Evolutionary conservation across 2,888 invertebrate genomes (phyloP), one percentile per base, ranked within the genome.

Genomic region (Girardia tigrina): DNA sequence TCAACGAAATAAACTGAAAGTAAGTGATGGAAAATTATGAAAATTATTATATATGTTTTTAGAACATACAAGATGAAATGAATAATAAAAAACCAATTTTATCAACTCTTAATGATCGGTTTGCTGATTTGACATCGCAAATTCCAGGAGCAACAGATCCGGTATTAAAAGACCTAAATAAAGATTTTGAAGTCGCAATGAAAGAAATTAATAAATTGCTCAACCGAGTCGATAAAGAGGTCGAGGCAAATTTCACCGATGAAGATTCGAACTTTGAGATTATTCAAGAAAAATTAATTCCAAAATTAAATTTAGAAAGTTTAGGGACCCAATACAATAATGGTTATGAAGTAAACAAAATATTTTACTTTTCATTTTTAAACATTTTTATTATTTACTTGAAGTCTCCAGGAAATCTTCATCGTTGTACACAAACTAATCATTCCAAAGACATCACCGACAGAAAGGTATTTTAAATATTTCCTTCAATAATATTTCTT

Each of bases 81-180:
- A 56, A 56, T 56, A 20, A 56, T n/a, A 56, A 56, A 56, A 56
- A 56, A 56, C 56, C 56, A n/a, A 56, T 23, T 56, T n/a, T 56
- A 2, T 56, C n/a, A n/a, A 56, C n/a, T 56, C 56, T 56, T 16
- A 56, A 56, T 56, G 23, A 4, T 56, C 56, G 56, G 4, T 56
- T 8, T n/a, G n/a, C 4, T n/a, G 56, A 56, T 56, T 56, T 56
- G 23, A 56, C 56, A 8, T 56, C 56, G n/a, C 4, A 56, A 2
- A n/a, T 56, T 56, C n/a, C 56, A 56, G 56, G 56, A 56, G 56
- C 56, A 2, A 2, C 56, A 6, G 56, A 56, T 56, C 23, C n/a
- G 56, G 56, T 8, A 20, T 56, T 56, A n/a, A 56, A 56, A n/a
- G 23, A 56, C 23, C n/a, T 56, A 8, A 56, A n/a, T 56, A 4